Evolutionary conservation across 2,888 invertebrate genomes (phyloP), one percentile per base, ranked within the genome.

Genomic region (Poecilus cupreus): DNA sequence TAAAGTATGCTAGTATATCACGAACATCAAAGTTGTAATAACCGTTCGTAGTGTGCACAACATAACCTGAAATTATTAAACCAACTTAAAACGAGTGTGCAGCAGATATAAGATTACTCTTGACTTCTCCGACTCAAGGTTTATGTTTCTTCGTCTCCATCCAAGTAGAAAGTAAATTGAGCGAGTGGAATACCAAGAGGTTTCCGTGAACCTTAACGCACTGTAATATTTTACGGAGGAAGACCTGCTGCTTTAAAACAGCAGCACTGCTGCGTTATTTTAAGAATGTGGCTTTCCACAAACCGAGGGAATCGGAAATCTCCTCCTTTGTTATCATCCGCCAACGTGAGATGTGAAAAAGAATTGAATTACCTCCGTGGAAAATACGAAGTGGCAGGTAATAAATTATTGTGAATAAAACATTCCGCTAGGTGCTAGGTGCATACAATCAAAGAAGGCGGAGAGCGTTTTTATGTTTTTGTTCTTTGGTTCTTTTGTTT

Each of bases 351-450:
- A 54, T 54, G 24, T 60, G 26, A 24, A 60, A n/a, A 37, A 39
- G 64, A 68, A 68, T 68, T 68, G 64, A 68, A 68, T 68, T 68
- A 68, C 64, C 51, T 51, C 51, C 18, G 1, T 4, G 18, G 37
- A 13, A 68, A 20, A 68, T 57, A 37, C 16, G 18, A 2, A 68
- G 37, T 51, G 51, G 8, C 39, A 13, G 37, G 37, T 37, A 39
- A 68, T 68, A 68, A 68, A 68, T 68, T 68, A 68, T 13, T 37
- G 37, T n/a, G 64, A 51, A 37, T 68, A 11, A 57, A 57, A 13
- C 18, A 68, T 68, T 26, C 24, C 2, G 26, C 32, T 32, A 26
- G n/a, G 20, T 57, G 54, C 51, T 18, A 49, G 13, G 22, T 46
- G 13, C 51, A 51, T 8, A 24, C 37, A 37, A 11, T 37, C 37